phyloP scores from a whole-genome alignment of 2,797 vertebrate genomes.

The Takifugu ocellatus region DNA sequence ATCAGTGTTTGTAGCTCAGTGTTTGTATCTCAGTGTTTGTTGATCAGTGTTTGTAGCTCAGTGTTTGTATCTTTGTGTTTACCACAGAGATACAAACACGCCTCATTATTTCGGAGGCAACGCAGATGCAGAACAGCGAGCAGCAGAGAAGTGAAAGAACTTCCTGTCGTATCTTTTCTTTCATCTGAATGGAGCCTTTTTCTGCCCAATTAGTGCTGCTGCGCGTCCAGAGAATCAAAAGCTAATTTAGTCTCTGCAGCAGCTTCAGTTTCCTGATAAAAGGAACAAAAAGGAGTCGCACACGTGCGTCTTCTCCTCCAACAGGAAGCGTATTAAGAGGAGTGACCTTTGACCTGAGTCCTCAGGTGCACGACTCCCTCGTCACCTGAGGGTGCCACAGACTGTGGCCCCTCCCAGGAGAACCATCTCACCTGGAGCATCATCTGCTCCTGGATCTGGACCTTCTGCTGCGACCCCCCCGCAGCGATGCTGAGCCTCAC shows the following conservation, averaged over 20 bases:
- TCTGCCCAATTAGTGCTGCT: conserved; percentile 30
- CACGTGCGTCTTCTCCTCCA: conserved; percentile 7
- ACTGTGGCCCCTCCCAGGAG: conserved; percentile 49
- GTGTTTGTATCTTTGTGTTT: too few relatives aligned
- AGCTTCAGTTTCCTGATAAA: conserved; percentile 8
- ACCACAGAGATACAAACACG: too few relatives aligned
- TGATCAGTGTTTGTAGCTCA: too few relatives aligned
- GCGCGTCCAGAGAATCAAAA: conserved; percentile 16
- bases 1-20: too few relatives aligned
- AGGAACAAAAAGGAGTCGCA: too few relatives aligned
- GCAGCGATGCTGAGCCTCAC: too few relatives aligned
- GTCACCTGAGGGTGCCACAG: conserved; percentile 31
- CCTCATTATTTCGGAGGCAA: conserved; percentile 41
- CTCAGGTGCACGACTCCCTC: conserved; percentile 23
- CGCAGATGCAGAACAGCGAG: conserved; percentile 6
- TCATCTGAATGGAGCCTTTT: conserved; percentile 40
- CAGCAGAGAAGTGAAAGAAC: conserved; percentile 30
- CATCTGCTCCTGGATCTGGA: too few relatives aligned
- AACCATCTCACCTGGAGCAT: conserved; percentile 1
- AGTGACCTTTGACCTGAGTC: conserved; percentile 9
- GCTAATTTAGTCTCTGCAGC: conserved; percentile 4
- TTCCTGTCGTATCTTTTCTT: conserved; percentile 31
- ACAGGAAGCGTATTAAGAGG: conserved; percentile 1
- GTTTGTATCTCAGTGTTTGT: too few relatives aligned
- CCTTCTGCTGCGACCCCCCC: too few relatives aligned